Evolutionary conservation across 1,140 invertebrate species (phyloP).

Genomic region (Scaptomyza hsui): DNA sequence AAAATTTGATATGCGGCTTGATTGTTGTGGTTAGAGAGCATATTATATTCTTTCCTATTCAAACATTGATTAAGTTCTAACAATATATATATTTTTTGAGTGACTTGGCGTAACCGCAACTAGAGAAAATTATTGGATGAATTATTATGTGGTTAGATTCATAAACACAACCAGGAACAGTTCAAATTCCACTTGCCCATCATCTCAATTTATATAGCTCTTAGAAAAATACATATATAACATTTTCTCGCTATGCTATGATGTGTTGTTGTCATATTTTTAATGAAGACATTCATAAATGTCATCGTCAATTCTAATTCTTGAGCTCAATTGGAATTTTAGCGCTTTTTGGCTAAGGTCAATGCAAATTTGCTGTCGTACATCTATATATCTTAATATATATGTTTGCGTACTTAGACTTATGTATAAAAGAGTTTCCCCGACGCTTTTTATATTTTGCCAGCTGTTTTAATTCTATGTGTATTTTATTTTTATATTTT

Average conservation of each 20-base stretch:
- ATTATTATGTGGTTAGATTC: constrained; percentile 14
- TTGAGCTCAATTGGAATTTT: constrained; percentile 63
- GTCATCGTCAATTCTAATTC: constrained; percentile 72
- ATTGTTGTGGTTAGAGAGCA: constrained; percentile 52
- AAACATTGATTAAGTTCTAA: constrained; percentile 61
- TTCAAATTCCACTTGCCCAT: constrained; percentile 28
- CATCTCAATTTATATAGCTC: not conserved
- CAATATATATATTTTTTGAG: constrained; percentile 17
- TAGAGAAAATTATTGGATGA: constrained; percentile 19
- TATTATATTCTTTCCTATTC: constrained; percentile 17
- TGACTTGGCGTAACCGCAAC: constrained; percentile 42
- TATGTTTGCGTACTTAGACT: constrained; percentile 9
- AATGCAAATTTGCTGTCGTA: constrained; percentile 67
- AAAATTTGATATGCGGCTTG: constrained; percentile 36
- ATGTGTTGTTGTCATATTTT: constrained; percentile 41
- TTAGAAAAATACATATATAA: no score
- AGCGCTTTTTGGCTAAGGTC: constrained; percentile 61
- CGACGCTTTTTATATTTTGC: constrained; percentile 7
- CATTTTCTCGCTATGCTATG: not conserved
- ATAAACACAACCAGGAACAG: constrained; percentile 49
- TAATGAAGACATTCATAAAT: constrained; percentile 75
- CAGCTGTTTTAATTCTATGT: no score
- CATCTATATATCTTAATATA: constrained; percentile 14
- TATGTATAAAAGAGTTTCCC: constrained; percentile 37
- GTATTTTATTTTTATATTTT: constrained; percentile 39